phyloP scores from a whole-genome alignment of 2,797 vertebrate species.

The Sebastes matsubarae region DNA sequence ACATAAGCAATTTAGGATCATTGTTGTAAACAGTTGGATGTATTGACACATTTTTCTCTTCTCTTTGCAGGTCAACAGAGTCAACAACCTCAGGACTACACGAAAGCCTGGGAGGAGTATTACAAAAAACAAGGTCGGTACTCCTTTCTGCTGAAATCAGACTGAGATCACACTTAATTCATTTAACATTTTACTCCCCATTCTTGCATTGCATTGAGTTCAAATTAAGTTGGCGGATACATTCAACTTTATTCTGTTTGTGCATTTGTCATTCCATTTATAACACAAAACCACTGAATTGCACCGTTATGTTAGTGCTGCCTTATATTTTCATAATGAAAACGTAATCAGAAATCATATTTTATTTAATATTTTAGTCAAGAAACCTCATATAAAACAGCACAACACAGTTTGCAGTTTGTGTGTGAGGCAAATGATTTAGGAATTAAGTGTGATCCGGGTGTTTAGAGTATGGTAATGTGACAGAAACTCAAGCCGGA shows the following conservation, averaged over 20 bases:
- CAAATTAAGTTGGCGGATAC: neutral
- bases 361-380: neutral
- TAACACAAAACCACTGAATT: neutral
- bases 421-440: neutral
- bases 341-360: neutral
- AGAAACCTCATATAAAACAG: neutral
- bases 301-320: too few relatives aligned
- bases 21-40: neutral
- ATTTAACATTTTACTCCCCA: too few relatives aligned
- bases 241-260: neutral
- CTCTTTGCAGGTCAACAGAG: slow-evolving; percentile 84
- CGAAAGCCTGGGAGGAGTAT: slow-evolving; percentile 88
- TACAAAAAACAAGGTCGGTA: slow-evolving; percentile 88
- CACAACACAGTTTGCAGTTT: neutral
- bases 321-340: too few relatives aligned
- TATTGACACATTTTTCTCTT: slow-evolving; percentile 23
- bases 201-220: neutral
- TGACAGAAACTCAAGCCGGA: neutral
- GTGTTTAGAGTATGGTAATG: neutral
- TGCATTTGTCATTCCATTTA: neutral
- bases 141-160: neutral
- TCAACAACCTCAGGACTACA: slow-evolving; percentile 88
- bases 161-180: neutral
- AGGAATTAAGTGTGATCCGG: neutral
- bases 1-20: slow-evolving; percentile 24